Conservation (phyloP, 2,888 invertebrate species). For the Octonoba sinensis region DNA sequence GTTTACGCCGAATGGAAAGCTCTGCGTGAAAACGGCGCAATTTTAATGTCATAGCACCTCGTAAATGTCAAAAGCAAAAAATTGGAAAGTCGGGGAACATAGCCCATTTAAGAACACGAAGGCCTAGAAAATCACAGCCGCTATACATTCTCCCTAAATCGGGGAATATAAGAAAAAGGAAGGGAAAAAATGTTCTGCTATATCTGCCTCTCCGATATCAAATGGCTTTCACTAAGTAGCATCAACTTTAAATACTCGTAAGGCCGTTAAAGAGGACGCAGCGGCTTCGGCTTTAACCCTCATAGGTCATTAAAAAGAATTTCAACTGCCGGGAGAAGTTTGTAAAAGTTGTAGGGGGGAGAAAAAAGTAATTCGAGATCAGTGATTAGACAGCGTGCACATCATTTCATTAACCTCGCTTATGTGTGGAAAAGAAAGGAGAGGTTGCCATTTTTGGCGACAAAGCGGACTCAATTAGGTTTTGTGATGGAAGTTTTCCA, state of each 20-base stretch:
- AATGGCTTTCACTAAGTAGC: slow-evolving; percentile 32
- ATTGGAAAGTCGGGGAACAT: too few species aligned
- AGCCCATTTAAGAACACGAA: too few species aligned
- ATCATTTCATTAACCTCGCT: slow-evolving; percentile 51
- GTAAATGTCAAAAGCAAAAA: too few species aligned
- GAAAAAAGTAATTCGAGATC: slow-evolving; percentile 48
- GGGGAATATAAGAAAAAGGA: too few species aligned
- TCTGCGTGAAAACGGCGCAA: too few species aligned
- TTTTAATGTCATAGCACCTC: too few species aligned
- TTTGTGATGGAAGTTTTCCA: too few species aligned
- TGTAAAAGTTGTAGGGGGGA: slow-evolving; percentile 16
- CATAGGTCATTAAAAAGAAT: slow-evolving; percentile 35
- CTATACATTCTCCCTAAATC: too few species aligned
- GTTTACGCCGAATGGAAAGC: too few species aligned
- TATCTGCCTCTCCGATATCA: slow-evolving; percentile 11
- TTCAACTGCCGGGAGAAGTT: slow-evolving; percentile 18
- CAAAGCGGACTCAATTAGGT: too few species aligned
- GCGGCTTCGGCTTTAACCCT: slow-evolving; percentile 23
- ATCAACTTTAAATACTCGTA: slow-evolving; percentile 42
- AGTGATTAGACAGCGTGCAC: slow-evolving; percentile 46
- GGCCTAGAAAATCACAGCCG: too few species aligned
- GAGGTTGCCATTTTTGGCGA: slow-evolving; percentile 35
- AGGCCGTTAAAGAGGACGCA: slow-evolving; percentile 42
- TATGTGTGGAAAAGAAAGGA: neutral
- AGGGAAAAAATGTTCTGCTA: too few species aligned